Percentiles rank a stretch among this genome's conserved stretches.
Evolutionary conservation across 2,113 vertebrate genomes (phyloP).

Genomic region (Oncorhynchus kisutch): DNA sequence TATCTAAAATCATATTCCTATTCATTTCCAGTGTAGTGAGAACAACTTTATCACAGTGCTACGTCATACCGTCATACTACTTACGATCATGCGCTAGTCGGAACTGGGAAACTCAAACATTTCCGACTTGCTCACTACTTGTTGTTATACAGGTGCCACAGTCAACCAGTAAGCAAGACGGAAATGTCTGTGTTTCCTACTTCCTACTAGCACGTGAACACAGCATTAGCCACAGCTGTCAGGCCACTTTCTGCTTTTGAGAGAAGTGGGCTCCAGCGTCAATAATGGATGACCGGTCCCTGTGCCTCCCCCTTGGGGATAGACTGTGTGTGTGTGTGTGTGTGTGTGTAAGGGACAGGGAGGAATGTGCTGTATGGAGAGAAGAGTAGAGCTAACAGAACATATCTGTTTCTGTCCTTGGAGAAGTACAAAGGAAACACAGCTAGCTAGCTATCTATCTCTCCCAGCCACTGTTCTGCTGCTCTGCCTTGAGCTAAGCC

Average conservation of each 20-base stretch:
- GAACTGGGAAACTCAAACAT: too few species aligned
- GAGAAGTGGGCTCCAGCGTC: constrained; percentile 56
- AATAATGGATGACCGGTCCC: constrained; percentile 59
- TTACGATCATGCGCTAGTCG: too few species aligned
- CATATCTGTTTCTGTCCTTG: background rate
- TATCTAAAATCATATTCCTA: too few species aligned
- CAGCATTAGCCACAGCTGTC: constrained; percentile 24
- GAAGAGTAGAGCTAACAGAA: constrained; percentile 4
- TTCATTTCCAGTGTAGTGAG: too few species aligned
- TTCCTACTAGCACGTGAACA: too few species aligned
- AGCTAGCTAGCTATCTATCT: constrained; percentile 31
- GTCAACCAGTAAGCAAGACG: too few species aligned
- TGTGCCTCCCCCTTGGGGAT: background rate
- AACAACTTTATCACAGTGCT: too few species aligned
- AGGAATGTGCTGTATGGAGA: constrained; percentile 22
- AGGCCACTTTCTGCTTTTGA: constrained; percentile 39
- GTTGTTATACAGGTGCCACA: too few species aligned
- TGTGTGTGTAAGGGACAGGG: background rate
- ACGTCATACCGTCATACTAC: too few species aligned
- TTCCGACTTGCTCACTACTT: too few species aligned
- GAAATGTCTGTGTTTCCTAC: too few species aligned
- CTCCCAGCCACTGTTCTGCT: constrained; percentile 28
- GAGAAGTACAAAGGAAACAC: constrained; percentile 34
- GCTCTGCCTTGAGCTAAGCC: constrained; percentile 35
- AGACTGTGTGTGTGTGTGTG: background rate